Conservation (phyloP, 2,888 invertebrate species). For the Sicus ferrugineus region DNA sequence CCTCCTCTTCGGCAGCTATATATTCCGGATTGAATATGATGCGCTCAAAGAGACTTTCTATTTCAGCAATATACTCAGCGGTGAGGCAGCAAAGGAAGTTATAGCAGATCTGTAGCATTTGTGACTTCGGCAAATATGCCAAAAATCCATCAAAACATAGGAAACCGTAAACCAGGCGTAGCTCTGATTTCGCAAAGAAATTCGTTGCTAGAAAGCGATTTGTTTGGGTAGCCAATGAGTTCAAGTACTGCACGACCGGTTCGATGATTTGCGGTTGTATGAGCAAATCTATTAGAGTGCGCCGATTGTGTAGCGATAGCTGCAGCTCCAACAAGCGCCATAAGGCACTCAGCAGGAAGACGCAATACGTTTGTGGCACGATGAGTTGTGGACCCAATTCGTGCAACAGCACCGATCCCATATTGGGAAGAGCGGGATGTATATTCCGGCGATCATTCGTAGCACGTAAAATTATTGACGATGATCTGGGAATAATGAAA, state of each 20-base stretch:
- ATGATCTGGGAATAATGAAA: constrained; percentile 42
- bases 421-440: constrained; percentile 59
- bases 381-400: constrained; percentile 57
- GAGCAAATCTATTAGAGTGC: constrained; percentile 49
- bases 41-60: constrained; percentile 69
- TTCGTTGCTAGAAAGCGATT: constrained; percentile 57
- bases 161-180: constrained; percentile 64
- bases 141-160: constrained; percentile 54
- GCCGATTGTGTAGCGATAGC: constrained; percentile 40
- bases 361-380: constrained; percentile 57
- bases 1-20: constrained; percentile 67
- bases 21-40: constrained; percentile 71
- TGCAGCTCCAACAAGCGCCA: constrained; percentile 54
- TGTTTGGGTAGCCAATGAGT: constrained; percentile 43
- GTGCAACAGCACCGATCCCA: constrained; percentile 58
- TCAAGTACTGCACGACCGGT: constrained; percentile 52
- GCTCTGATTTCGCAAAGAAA: constrained; percentile 70
- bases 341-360: constrained; percentile 55
- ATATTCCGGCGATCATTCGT: constrained; percentile 56
- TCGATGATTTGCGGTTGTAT: constrained; percentile 52
- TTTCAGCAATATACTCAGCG: constrained; percentile 68
- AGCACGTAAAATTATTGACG: constrained; percentile 55
- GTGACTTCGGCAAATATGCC: constrained; percentile 49
- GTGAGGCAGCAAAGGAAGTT: constrained; percentile 71
- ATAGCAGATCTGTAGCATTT: constrained; percentile 66